phyloP scores from a whole-genome alignment of 2,113 vertebrate species.

The Anser cygnoides region DNA sequence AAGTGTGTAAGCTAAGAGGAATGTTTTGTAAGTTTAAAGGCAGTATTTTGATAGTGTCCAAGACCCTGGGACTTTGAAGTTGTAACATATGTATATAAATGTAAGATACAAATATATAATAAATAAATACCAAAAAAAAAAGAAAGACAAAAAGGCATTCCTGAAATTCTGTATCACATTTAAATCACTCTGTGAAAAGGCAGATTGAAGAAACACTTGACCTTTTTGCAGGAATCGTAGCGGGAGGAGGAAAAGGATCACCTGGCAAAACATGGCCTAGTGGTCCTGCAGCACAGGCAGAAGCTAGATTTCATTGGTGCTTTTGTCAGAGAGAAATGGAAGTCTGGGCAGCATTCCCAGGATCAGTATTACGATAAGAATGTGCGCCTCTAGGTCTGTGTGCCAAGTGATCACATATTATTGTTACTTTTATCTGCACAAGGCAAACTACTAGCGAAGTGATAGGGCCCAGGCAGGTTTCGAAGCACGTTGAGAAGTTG shows the following conservation, averaged over 20 bases:
- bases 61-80: background rate
- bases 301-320: background rate
- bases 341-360: constrained; percentile 54
- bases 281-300: background rate
- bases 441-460: background rate
- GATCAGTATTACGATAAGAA: background rate
- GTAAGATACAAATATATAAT: background rate
- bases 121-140: background rate
- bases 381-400: background rate
- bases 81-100: background rate
- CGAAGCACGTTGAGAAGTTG: background rate
- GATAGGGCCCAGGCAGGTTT: background rate
- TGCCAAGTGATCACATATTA: background rate
- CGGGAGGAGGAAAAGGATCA: background rate
- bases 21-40: background rate
- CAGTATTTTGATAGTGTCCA: background rate
- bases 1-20: background rate
- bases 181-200: background rate
- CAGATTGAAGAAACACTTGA: background rate
- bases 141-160: background rate
- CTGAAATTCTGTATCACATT: background rate
- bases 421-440: background rate
- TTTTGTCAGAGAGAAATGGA: constrained; percentile 33
- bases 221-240: constrained; percentile 9
- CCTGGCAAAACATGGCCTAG: constrained; percentile 19